phyloP scores from a whole-genome alignment of 1,140 invertebrate genomes.

The Pemphigus obesinymphae region DNA sequence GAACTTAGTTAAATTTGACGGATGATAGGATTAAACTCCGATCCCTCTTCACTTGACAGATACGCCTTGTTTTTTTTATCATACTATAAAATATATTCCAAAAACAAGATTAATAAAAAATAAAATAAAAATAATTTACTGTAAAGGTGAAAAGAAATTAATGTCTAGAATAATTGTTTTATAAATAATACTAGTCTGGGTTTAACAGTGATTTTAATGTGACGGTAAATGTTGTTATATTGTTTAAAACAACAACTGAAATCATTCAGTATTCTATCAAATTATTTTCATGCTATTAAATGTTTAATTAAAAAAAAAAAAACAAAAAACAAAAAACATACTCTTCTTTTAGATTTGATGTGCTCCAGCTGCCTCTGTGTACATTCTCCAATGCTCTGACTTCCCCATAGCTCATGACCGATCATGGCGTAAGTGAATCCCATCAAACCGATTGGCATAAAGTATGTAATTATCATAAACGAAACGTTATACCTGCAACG shows the following conservation, averaged over 20 bases:
- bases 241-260: background rate
- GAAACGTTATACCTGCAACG: conserved; percentile 77
- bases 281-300: background rate
- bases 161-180: background rate
- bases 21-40: background rate
- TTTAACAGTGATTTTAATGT: background rate
- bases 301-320: background rate
- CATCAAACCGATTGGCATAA: conserved; percentile 88
- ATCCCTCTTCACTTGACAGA: background rate
- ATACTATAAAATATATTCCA: background rate
- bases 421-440: conserved; percentile 86
- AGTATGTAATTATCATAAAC: conserved; percentile 87
- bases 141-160: background rate
- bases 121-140: too few relatives aligned
- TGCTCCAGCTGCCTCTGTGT: conserved; percentile 85
- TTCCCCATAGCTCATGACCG: conserved; percentile 89
- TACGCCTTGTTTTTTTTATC: background rate
- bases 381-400: conserved; percentile 89
- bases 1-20: background rate
- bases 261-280: too few relatives aligned
- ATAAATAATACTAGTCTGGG: background rate
- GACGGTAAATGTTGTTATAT: background rate
- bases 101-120: background rate
- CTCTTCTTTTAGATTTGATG: conserved; percentile 87
- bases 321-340: conserved; percentile 56